Evolutionary conservation across 2,888 invertebrate genomes (phyloP).

Genomic region (Macrophya annulata): DNA sequence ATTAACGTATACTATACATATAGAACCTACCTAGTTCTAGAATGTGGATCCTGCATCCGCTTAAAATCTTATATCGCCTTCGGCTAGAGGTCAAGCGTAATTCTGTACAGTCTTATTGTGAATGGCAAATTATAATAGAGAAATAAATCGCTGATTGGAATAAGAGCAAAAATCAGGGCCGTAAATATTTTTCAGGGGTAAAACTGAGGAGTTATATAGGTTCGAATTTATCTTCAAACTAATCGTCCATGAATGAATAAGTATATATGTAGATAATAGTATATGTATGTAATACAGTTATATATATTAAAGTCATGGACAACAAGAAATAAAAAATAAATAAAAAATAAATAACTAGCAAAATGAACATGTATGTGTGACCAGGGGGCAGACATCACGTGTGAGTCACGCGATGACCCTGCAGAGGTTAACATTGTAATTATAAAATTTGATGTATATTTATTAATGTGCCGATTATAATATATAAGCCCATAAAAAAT

Average conservation of each 20-base stretch:
- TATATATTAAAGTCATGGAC: not conserved
- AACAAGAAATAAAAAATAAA: not conserved
- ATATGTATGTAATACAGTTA: not conserved
- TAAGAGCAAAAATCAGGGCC: not conserved
- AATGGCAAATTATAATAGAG: slow-evolving; percentile 1
- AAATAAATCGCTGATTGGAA: not conserved
- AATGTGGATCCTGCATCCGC: slow-evolving; percentile 7
- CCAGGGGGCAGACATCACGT: slow-evolving; percentile 20
- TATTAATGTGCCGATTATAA: not conserved
- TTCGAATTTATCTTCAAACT: not conserved
- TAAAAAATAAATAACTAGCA: not conserved
- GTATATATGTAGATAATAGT: not conserved
- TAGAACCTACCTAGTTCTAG: not conserved
- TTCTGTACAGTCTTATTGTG: not conserved
- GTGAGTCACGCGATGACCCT: slow-evolving; percentile 48
- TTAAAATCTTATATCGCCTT: slow-evolving; percentile 23
- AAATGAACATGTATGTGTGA: not conserved
- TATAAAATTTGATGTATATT: slow-evolving; percentile 33
- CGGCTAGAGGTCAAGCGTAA: slow-evolving; percentile 47
- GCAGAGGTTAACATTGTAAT: slow-evolving; percentile 21
- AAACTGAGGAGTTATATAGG: not conserved
- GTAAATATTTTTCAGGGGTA: not conserved
- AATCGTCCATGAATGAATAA: not conserved
- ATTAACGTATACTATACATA: not conserved
- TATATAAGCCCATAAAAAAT: not conserved